Conservation (phyloP, 2,888 invertebrate genomes). For the Xestoiulus laeticollis region DNA sequence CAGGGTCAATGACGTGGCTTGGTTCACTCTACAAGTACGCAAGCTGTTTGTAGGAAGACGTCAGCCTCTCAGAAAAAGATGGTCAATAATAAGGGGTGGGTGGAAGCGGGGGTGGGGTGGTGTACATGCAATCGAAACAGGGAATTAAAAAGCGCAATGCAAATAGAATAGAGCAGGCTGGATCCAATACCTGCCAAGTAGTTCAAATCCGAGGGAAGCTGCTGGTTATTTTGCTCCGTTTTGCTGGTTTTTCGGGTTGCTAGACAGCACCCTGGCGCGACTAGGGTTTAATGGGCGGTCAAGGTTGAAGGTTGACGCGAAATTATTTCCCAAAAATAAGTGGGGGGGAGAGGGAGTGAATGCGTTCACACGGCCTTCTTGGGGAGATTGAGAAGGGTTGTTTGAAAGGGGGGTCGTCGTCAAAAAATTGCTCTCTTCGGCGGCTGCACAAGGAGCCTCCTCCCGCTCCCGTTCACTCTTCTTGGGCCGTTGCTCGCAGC, state of each 20-base stretch:
- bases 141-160: not conserved
- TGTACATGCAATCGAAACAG: no score
- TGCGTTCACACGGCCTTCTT: not conserved
- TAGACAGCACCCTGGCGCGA: no score
- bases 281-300: no score
- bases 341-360: not conserved
- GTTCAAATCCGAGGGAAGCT: slow-evolving; percentile 30
- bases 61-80: not conserved
- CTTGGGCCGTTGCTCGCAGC: not conserved
- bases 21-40: slow-evolving; percentile 2
- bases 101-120: not conserved
- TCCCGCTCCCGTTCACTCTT: not conserved
- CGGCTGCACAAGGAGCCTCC: not conserved
- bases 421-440: not conserved
- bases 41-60: not conserved
- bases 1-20: slow-evolving; percentile 33
- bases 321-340: not conserved
- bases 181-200: slow-evolving; percentile 43
- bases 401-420: not conserved
- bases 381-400: not conserved
- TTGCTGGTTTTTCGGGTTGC: not conserved
- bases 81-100: not conserved
- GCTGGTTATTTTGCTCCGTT: slow-evolving; percentile 31
- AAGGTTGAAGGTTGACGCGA: not conserved
- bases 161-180: slow-evolving; percentile 23